Conservation (phyloP, 2,888 invertebrate genomes). For the Panorpa germanica region DNA sequence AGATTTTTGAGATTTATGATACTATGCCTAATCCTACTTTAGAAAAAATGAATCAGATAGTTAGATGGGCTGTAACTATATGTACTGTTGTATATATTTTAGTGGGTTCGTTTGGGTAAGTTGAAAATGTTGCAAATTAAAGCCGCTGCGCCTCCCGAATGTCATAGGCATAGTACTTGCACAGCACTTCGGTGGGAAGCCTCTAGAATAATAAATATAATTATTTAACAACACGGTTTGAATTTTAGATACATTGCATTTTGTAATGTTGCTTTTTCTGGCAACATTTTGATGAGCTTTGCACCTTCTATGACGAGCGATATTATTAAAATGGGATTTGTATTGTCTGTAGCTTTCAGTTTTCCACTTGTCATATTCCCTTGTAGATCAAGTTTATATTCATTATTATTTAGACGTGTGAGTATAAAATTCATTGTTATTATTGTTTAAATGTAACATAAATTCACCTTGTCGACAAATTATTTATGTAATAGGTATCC, state of each 20-base stretch:
- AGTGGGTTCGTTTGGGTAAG: conserved; percentile 83
- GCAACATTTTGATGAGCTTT: conserved; percentile 82
- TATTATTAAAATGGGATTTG: conserved; percentile 85
- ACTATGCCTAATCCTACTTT: conserved; percentile 71
- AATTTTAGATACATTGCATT: too few species aligned
- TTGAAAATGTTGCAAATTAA: too few species aligned
- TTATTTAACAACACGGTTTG: too few species aligned
- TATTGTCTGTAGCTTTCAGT: conserved; percentile 85
- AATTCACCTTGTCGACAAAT: conserved; percentile 9
- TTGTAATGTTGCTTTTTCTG: conserved; percentile 58
- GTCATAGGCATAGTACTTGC: too few species aligned
- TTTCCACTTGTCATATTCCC: conserved; percentile 96
- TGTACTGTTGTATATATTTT: conserved; percentile 81
- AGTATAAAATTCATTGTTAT: conserved; percentile 17
- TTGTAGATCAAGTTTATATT: conserved; percentile 83
- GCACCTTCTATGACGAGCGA: conserved; percentile 67
- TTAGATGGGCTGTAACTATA: conserved; percentile 76
- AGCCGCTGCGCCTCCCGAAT: too few species aligned
- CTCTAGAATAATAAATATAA: too few species aligned
- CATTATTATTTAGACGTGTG: conserved; percentile 71
- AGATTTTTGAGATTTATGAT: conserved; percentile 85
- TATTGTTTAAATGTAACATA: conserved; percentile 5
- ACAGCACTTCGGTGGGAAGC: too few species aligned
- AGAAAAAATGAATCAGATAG: conserved; percentile 75
- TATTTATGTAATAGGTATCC: conserved; percentile 37